Evolutionary conservation across 2,797 vertebrate species (phyloP).

Genomic region (Rhinatrema bivittatum): DNA sequence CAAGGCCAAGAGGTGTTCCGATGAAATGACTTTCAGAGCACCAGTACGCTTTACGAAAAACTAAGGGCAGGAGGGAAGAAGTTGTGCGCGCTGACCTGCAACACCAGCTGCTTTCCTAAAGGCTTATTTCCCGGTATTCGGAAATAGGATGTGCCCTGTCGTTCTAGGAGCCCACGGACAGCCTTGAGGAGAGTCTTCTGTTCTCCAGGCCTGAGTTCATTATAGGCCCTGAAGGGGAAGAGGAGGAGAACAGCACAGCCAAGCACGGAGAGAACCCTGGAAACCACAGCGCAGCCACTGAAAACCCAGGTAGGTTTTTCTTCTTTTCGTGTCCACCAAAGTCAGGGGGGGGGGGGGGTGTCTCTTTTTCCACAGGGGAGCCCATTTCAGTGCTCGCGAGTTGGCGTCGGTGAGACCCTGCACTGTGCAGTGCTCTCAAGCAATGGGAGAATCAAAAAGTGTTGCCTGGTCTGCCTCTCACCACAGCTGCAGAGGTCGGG

Average conservation of each 20-base stretch:
- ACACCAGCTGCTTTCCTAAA: no score
- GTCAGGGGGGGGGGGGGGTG: background rate
- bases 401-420: no score
- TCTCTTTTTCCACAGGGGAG: background rate
- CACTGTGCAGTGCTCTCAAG: no score
- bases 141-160: no score
- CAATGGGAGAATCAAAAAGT: no score
- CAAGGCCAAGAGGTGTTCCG: background rate
- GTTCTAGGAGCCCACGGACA: slow-evolving; percentile 86
- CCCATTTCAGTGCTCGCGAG: no score
- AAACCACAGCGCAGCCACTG: slow-evolving; percentile 43
- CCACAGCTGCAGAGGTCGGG: no score
- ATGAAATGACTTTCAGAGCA: background rate
- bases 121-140: no score
- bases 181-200: slow-evolving; percentile 88
- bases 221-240: slow-evolving; percentile 67
- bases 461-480: no score
- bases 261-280: slow-evolving; percentile 72
- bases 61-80: no score
- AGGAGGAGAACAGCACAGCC: slow-evolving; percentile 62
- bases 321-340: background rate
- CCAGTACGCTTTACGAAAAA: background rate
- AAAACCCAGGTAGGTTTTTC: slow-evolving; percentile 68
- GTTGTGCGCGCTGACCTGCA: no score
- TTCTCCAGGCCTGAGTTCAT: slow-evolving; percentile 72